phyloP scores from a whole-genome alignment of 2,113 vertebrate genomes.

The Indicator maculatus region DNA sequence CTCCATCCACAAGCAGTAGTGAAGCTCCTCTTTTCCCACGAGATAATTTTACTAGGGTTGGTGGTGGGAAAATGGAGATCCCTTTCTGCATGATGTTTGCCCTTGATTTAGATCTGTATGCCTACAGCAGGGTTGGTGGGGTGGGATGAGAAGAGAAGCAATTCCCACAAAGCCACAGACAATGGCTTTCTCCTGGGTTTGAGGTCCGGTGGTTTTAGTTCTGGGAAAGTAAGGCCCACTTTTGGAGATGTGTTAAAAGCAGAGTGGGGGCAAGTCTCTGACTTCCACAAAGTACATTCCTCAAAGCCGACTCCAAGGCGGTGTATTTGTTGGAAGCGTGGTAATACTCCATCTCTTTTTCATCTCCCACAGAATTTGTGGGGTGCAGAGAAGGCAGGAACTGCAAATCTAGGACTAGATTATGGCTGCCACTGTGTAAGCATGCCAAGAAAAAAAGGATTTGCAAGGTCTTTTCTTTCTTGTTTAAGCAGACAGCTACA shows the following conservation, averaged over 20 bases:
- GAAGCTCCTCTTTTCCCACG: background rate
- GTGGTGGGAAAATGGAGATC: background rate
- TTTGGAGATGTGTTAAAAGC: background rate
- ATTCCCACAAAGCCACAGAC: background rate
- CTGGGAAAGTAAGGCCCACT: background rate
- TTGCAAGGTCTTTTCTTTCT: background rate
- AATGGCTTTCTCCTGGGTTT: fast-evolving
- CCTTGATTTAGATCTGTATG: background rate
- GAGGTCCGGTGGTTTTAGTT: background rate
- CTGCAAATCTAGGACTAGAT: background rate
- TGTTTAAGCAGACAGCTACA: background rate
- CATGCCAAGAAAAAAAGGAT: background rate
- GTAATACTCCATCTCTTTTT: background rate
- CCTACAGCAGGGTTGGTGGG: background rate
- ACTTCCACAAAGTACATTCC: background rate
- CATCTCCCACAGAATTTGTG: background rate
- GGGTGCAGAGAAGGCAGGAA: background rate
- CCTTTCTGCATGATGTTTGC: background rate
- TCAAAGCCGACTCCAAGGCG: background rate
- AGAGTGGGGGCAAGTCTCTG: background rate
- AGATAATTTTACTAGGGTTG: background rate
- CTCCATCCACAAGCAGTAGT: background rate
- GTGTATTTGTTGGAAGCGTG: background rate
- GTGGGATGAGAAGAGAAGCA: background rate
- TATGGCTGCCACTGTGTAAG: background rate